These are phyloP conservation scores for Plusia festucae DNA, from an alignment of 2,888 invertebrate species.

Conservation along the genomic window DNA sequence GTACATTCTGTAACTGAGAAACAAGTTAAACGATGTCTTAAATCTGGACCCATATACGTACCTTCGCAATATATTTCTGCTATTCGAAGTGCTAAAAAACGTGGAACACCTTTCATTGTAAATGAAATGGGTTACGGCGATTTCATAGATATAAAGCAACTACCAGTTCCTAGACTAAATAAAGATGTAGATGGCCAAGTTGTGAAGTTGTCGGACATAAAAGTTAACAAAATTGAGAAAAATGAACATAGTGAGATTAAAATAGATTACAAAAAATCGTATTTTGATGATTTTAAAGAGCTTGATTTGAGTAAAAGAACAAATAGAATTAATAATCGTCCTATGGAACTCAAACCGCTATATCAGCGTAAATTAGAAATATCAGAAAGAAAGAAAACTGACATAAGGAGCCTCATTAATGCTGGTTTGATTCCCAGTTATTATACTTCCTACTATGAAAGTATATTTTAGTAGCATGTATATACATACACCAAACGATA, in stretches of 20 bases:
- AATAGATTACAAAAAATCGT: slow-evolving; percentile 25
- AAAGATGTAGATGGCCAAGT: slow-evolving; percentile 16
- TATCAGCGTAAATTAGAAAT: no score
- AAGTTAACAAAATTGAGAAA: slow-evolving; percentile 25
- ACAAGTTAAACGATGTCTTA: slow-evolving; percentile 20
- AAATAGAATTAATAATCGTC: neutral
- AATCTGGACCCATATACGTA: slow-evolving; percentile 24
- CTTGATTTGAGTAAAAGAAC: slow-evolving; percentile 18
- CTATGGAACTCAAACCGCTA: no score
- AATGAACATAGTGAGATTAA: slow-evolving; percentile 22
- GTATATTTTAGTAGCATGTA: no score
- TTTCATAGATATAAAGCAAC: slow-evolving; percentile 24
- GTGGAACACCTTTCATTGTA: slow-evolving; percentile 19
- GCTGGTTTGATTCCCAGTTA: no score
- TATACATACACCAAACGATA: no score
- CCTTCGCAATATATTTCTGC: slow-evolving; percentile 18
- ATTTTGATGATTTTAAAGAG: slow-evolving; percentile 28
- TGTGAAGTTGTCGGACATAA: no score
- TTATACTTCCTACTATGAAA: no score
- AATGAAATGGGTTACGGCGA: slow-evolving; percentile 23
- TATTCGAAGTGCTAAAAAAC: slow-evolving; percentile 17
- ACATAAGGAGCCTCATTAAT: no score
- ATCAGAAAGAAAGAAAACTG: no score
- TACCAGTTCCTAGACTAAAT: slow-evolving; percentile 22
- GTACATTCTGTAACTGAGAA: slow-evolving; percentile 26